Percentiles rank a stretch among this genome's conserved stretches.
Conservation (phyloP, 2,888 invertebrate genomes). For the Luperina nickerlii region DNA sequence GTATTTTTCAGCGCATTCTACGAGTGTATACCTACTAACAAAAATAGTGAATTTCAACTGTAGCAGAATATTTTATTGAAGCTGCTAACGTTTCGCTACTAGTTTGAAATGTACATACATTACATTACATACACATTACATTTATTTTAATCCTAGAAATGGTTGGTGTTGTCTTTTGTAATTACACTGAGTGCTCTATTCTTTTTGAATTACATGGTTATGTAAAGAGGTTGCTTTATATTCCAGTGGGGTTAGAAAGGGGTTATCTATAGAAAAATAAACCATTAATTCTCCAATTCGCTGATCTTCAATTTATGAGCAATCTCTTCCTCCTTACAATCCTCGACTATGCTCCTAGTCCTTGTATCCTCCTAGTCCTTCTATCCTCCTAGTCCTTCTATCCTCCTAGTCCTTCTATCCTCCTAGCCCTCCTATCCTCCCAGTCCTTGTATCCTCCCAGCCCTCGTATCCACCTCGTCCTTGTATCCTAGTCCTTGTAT, state of each 20-base stretch:
- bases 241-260: not conserved
- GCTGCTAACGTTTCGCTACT: not conserved
- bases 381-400: no score
- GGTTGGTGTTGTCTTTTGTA: not conserved
- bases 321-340: not conserved
- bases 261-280: no score
- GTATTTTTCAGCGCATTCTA: slow-evolving; percentile 16
- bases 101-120: not conserved
- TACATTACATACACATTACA: not conserved
- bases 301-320: not conserved
- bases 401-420: no score
- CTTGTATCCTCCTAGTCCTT: no score
- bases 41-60: slow-evolving; percentile 13
- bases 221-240: not conserved
- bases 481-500: no score
- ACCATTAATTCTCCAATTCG: not conserved
- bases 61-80: slow-evolving; percentile 8
- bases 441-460: no score
- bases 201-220: not conserved
- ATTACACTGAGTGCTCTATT: not conserved
- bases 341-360: no score
- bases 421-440: no score
- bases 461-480: no score
- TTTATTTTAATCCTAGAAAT: not conserved
- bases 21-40: not conserved